Conservation (phyloP, 2,888 invertebrate species). For the Sinodicranocentrus sp. region DNA sequence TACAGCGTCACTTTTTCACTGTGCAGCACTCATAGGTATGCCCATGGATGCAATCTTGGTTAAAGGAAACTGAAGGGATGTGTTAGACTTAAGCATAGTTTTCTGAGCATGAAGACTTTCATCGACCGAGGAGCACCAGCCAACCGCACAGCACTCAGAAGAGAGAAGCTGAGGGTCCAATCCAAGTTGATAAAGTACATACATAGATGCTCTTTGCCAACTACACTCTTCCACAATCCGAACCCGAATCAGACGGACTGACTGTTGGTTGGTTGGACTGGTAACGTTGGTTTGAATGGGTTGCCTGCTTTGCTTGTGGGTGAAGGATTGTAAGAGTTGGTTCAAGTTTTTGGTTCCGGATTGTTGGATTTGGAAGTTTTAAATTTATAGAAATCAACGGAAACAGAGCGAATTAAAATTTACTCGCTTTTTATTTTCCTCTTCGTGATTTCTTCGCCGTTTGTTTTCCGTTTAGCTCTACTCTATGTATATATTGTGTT, state of each 20-base stretch:
- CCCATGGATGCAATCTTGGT: slow-evolving; percentile 56
- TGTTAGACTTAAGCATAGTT: slow-evolving; percentile 57
- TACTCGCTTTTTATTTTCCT: slow-evolving; percentile 23
- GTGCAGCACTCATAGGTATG: slow-evolving; percentile 43
- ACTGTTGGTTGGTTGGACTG: slow-evolving; percentile 62
- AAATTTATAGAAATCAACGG: slow-evolving; percentile 14
- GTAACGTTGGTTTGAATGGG: slow-evolving; percentile 64
- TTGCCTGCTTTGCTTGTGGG: slow-evolving; percentile 57
- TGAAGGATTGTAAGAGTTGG: slow-evolving; percentile 61
- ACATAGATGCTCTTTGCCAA: slow-evolving; percentile 47
- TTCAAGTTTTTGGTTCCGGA: slow-evolving; percentile 49
- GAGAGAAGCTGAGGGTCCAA: slow-evolving; percentile 59
- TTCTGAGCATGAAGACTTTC: slow-evolving; percentile 68
- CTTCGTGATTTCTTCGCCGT: slow-evolving; percentile 17
- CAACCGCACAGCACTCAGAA: slow-evolving; percentile 62
- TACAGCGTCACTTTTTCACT: slow-evolving; percentile 55
- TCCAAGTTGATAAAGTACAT: slow-evolving; percentile 56
- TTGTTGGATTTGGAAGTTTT: slow-evolving; percentile 58
- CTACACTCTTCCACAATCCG: slow-evolving; percentile 62
- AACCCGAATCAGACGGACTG: slow-evolving; percentile 63
- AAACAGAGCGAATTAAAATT: slow-evolving; percentile 10
- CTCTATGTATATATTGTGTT: slow-evolving; percentile 2
- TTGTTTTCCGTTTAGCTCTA: slow-evolving; percentile 1
- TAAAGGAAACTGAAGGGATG: slow-evolving; percentile 56
- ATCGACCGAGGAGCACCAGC: slow-evolving; percentile 67